These are phyloP conservation scores for Alethe diademata DNA, from an alignment of 2,113 vertebrate species.

Conservation along the genomic window DNA sequence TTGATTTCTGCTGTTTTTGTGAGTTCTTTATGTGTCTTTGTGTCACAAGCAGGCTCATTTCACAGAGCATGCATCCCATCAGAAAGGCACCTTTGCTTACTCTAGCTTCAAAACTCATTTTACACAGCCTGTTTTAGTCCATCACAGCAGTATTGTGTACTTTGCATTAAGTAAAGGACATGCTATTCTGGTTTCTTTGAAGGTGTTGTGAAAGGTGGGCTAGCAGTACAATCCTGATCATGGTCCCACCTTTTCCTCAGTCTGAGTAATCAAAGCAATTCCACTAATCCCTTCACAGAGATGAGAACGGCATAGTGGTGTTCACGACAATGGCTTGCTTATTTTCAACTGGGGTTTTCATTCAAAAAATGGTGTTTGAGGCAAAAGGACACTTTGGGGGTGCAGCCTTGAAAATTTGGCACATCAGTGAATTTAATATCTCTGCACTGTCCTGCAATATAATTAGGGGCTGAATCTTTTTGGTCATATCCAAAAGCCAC, in stretches of 20 bases:
- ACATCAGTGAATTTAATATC: not conserved
- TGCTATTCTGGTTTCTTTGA: conserved; percentile 20
- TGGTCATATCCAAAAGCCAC: not conserved
- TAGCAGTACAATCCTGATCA: not conserved
- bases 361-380: not conserved
- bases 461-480: not conserved
- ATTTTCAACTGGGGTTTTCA: not conserved
- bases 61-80: not conserved
- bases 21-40: not conserved
- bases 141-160: not conserved
- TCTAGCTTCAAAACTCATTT: not conserved
- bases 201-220: not conserved
- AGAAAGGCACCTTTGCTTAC: conserved; percentile 5
- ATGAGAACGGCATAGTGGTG: not conserved
- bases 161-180: conserved; percentile 10
- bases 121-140: not conserved
- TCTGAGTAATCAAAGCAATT: conserved; percentile 43
- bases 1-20: not conserved
- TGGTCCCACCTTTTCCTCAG: conserved; percentile 1
- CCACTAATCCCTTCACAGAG: conserved; percentile 32
- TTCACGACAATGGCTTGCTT: not conserved
- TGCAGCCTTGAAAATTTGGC: not conserved
- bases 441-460: not conserved
- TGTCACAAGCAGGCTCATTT: not conserved
- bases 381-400: not conserved